Evolutionary conservation across 1,140 invertebrate species (phyloP), one percentile per base, ranked within the genome.

Genomic region (Asbolus verrucosus): DNA sequence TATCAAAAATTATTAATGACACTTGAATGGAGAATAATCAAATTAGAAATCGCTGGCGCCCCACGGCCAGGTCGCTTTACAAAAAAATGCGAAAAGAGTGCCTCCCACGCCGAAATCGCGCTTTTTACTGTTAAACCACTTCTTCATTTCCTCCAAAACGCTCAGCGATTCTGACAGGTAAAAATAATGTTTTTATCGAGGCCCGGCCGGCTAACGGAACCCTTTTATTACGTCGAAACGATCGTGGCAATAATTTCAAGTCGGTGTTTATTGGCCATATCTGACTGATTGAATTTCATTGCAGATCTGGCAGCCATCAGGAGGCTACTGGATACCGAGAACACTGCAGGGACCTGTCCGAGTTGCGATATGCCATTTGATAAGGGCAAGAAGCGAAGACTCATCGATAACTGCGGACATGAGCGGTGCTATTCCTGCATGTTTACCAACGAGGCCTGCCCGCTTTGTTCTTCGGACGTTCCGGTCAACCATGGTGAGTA

Each of bases 371-470:
- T 95, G 89, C 94, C 94, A 71, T 97, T 96, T 85, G 94, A 97
- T 83, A 94, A 95, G 83, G 94, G 94, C 82, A 96, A 96, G 83
- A 95, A 96, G 84, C 88, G 95, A 81, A 92, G 93, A 79, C 85
- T 98, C 75, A 95, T 96, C 80, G 95, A 97, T 84, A 91, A 92
- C 60, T 98, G 95, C 83, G 94, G 95, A 70, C 95, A 97, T 86
- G 94, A 96, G 80, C 85, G 94, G 39, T 97, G 95, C 84, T 97
- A 96, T 85, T 91, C 92, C 70, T 97, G 95, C 83, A 91, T 96
- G 87, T 95, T 96, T 84, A 90, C 90, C 75, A 94, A 91, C 83
- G 94, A 96, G 82, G 86, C 89, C 18, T 97, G 95, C 82, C 94
- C 94, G n/a, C 86, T 96, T 16, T 97, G 94, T 70, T 65, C 65